These are phyloP conservation scores for Zingel zingel DNA, from an alignment of 2,113 vertebrate species.

Conservation along the genomic window DNA sequence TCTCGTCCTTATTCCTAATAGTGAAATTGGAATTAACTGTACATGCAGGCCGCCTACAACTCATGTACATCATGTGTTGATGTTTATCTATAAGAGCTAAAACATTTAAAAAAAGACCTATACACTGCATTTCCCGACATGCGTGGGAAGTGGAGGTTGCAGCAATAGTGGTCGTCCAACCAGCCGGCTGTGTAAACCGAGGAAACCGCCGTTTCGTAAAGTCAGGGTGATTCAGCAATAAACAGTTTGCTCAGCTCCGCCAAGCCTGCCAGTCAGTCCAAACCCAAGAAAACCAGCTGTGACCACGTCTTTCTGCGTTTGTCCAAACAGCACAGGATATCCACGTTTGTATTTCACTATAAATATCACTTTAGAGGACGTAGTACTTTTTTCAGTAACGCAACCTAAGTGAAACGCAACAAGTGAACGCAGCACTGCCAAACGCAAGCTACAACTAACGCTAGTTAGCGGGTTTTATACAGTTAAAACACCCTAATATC, in stretches of 20 bases:
- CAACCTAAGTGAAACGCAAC: constrained; percentile 49
- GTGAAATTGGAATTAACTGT: background rate
- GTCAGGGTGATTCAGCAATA: constrained; percentile 89
- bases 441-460: constrained; percentile 16
- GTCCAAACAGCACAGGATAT: constrained; percentile 7
- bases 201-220: constrained; percentile 72
- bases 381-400: background rate
- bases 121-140: constrained; percentile 71
- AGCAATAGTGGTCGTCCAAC: constrained; percentile 40
- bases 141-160: constrained; percentile 63
- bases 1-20: background rate
- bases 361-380: constrained; percentile 35
- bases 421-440: constrained; percentile 68
- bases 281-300: constrained; percentile 23
- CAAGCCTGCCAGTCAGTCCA: constrained; percentile 24
- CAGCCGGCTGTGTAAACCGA: constrained; percentile 60
- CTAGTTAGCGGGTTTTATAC: background rate
- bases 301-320: constrained; percentile 25
- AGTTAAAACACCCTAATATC: background rate
- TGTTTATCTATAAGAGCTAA: background rate
- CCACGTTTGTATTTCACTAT: constrained; percentile 21
- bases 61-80: background rate
- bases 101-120: background rate
- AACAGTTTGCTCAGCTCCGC: constrained; percentile 55
- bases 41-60: background rate